Conservation (phyloP, 2,113 vertebrate species). For the Gopherus flavomarginatus region DNA sequence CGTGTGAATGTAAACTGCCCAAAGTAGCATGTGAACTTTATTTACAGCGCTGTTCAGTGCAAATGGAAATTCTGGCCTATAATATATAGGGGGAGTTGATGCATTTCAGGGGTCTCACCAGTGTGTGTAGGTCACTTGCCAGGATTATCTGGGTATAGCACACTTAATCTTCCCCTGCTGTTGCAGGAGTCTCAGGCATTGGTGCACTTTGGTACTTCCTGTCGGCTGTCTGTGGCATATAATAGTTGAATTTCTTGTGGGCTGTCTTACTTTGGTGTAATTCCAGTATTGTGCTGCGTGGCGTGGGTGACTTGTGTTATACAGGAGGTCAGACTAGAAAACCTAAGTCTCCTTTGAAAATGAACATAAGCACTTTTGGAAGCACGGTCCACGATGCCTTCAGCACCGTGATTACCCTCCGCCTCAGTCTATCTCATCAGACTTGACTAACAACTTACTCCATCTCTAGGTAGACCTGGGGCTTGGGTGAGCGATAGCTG, state of each 20-base stretch:
- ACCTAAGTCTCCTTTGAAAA: not conserved
- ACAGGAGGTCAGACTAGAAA: not conserved
- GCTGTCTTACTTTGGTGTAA: not conserved
- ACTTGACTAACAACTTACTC: not conserved
- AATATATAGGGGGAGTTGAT: not conserved
- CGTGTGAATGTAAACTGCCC: not conserved
- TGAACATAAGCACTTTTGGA: not conserved
- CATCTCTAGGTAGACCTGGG: fast-evolving
- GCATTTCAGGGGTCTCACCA: not conserved
- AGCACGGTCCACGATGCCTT: not conserved
- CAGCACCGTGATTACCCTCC: no score
- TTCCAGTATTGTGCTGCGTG: not conserved
- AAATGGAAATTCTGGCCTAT: not conserved
- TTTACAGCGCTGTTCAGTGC: not conserved
- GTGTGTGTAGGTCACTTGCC: not conserved
- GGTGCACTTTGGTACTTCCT: not conserved
- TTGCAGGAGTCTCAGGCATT: not conserved
- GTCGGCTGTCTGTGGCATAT: not conserved
- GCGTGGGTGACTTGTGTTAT: not conserved
- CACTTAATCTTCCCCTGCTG: not conserved
- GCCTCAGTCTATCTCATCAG: not conserved
- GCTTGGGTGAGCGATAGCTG: not conserved
- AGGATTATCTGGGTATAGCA: not conserved
- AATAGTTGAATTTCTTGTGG: not conserved
- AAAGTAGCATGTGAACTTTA: not conserved